Evolutionary conservation across 2,797 vertebrate species (phyloP).

Genomic region (Manis crassicaudata): DNA sequence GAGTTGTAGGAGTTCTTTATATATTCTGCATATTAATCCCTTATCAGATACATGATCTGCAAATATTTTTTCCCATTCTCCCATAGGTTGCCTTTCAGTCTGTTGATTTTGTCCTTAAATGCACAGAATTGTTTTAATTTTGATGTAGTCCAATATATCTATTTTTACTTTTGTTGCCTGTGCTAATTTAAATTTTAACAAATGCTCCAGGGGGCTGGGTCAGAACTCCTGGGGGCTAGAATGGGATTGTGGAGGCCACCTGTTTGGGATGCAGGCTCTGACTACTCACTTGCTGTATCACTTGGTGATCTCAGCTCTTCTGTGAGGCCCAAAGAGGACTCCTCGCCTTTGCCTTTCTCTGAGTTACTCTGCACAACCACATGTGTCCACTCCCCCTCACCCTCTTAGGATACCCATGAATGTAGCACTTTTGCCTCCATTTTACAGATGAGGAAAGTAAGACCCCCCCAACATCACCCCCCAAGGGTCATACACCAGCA

Average conservation of each 20-base stretch:
- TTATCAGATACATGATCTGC: not conserved
- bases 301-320: not conserved
- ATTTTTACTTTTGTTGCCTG: not conserved
- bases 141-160: not conserved
- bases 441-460: not conserved
- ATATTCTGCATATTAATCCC: not conserved
- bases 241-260: fast-evolving
- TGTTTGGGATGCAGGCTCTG: not conserved
- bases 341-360: not conserved
- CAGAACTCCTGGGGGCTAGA: not conserved
- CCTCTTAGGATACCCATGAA: not conserved
- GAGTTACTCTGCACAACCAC: not conserved
- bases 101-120: not conserved
- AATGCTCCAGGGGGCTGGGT: not conserved
- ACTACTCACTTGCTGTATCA: not conserved
- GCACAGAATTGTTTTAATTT: not conserved
- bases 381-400: not conserved
- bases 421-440: not conserved
- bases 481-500: not conserved
- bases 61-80: not conserved
- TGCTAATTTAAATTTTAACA: not conserved
- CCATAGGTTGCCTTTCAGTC: not conserved
- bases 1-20: not conserved
- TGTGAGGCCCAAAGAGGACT: fast-evolving
- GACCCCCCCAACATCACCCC: not conserved